Percentiles rank a stretch among this genome's conserved stretches.
Evolutionary conservation across 2,888 invertebrate genomes (phyloP).

Genomic region (Blastobasis lacticolella): DNA sequence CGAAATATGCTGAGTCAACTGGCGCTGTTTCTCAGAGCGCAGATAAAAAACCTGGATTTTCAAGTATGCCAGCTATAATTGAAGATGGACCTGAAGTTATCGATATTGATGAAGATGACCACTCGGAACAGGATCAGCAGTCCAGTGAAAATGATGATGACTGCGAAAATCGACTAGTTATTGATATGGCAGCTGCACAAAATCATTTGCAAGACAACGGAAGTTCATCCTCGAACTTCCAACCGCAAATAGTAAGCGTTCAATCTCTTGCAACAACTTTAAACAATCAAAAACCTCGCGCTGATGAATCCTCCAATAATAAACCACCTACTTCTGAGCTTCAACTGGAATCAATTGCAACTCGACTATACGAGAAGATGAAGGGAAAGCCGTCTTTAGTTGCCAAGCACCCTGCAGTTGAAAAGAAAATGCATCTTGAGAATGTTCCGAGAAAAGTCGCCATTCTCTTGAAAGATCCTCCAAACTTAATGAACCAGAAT

Average conservation of each 20-base stretch:
- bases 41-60: constrained; percentile 1
- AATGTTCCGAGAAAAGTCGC: neutral
- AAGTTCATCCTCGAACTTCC: neutral
- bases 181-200: neutral
- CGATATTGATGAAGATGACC: constrained; percentile 1
- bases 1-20: constrained; percentile 1
- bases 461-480: neutral
- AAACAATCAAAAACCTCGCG: constrained; percentile 1
- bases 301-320: neutral
- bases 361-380: neutral
- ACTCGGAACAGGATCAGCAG: constrained; percentile 1
- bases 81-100: neutral
- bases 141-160: neutral
- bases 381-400: neutral
- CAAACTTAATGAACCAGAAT: neutral
- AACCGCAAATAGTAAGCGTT: constrained; percentile 1
- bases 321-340: neutral
- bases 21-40: constrained; percentile 1
- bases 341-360: neutral
- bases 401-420: neutral
- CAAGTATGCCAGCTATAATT: neutral
- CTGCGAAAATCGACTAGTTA: neutral
- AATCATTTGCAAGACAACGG: constrained; percentile 1
- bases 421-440: neutral
- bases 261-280: constrained; percentile 1